phyloP scores from a whole-genome alignment of 2,888 invertebrate genomes.

The Aphodius granarius region DNA sequence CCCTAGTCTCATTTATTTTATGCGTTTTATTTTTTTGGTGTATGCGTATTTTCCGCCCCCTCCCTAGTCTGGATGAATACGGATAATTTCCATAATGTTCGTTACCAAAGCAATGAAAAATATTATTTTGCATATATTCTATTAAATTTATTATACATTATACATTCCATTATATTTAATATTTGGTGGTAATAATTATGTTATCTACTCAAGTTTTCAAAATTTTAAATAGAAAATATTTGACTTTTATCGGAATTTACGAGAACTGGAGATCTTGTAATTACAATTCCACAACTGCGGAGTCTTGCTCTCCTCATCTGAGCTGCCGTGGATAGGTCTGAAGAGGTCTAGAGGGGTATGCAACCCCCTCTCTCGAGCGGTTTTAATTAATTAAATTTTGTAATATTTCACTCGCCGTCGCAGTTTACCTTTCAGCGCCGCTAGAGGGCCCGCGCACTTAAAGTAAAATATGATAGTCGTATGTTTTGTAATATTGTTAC shows the following conservation, averaged over 20 bases:
- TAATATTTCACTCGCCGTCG: conserved; percentile 10
- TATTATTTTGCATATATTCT: too few relatives aligned
- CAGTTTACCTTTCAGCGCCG: conserved; percentile 5
- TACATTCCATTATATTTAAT: too few relatives aligned
- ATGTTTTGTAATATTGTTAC: conserved; percentile 15
- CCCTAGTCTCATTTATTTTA: too few relatives aligned
- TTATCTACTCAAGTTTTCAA: too few relatives aligned
- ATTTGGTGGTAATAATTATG: too few relatives aligned
- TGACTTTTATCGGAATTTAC: background rate
- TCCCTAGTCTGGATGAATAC: too few relatives aligned
- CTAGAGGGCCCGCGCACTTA: conserved; percentile 8
- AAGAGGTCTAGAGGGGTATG: background rate
- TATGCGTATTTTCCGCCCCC: too few relatives aligned
- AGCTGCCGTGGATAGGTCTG: background rate
- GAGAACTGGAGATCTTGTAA: background rate
- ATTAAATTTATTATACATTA: too few relatives aligned
- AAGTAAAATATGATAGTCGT: conserved; percentile 14
- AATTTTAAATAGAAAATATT: too few relatives aligned
- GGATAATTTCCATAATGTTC: too few relatives aligned
- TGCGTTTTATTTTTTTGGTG: too few relatives aligned
- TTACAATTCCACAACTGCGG: background rate
- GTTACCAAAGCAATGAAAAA: too few relatives aligned
- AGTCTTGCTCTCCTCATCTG: background rate
- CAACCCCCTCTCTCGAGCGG: background rate
- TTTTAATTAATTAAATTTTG: conserved; percentile 15